These are phyloP conservation scores for Danio aesculapii DNA, from an alignment of 2,797 vertebrate species.

Conservation along the genomic window DNA sequence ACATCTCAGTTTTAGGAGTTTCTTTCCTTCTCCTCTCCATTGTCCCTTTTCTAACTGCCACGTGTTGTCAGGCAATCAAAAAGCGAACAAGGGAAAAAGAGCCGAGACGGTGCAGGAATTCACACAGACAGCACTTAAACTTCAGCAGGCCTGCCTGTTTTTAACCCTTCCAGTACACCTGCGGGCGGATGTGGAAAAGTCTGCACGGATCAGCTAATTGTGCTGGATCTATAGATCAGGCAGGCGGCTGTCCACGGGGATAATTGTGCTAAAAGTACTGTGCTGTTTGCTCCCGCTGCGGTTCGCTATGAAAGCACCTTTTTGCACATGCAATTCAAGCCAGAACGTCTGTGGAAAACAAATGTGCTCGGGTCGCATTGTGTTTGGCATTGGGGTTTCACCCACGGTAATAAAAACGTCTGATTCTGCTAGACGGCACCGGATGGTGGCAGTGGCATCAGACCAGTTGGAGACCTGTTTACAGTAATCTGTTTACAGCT, in stretches of 20 bases:
- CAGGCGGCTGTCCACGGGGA: slow-evolving; percentile 70
- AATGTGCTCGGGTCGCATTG: slow-evolving; percentile 40
- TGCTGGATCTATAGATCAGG: slow-evolving; percentile 66
- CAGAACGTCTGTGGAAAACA: slow-evolving; percentile 56
- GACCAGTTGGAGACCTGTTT: slow-evolving; percentile 54
- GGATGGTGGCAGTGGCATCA: slow-evolving; percentile 16
- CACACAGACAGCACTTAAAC: slow-evolving; percentile 43
- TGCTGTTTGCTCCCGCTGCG: slow-evolving; percentile 68
- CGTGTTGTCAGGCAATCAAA: slow-evolving; percentile 47
- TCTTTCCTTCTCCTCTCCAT: slow-evolving; percentile 37
- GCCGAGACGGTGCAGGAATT: slow-evolving; percentile 31
- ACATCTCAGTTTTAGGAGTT: slow-evolving; percentile 40
- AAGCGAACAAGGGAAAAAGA: background rate
- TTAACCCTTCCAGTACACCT: slow-evolving; percentile 14
- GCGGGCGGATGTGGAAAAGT: slow-evolving; percentile 3
- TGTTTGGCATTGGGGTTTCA: slow-evolving; percentile 64
- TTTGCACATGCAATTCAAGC: slow-evolving; percentile 67
- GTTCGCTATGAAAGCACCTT: slow-evolving; percentile 63
- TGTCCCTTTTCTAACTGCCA: slow-evolving; percentile 34
- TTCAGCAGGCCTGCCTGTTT: slow-evolving; percentile 8
- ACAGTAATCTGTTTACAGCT: slow-evolving; percentile 49
- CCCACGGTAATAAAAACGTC: slow-evolving; percentile 43
- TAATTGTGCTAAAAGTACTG: slow-evolving; percentile 71
- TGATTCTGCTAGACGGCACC: slow-evolving; percentile 44
- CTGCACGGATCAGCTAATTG: slow-evolving; percentile 60